These are phyloP conservation scores for Leptarthrus brevirostris DNA, from an alignment of 2,888 invertebrate genomes.

Conservation along the genomic window DNA sequence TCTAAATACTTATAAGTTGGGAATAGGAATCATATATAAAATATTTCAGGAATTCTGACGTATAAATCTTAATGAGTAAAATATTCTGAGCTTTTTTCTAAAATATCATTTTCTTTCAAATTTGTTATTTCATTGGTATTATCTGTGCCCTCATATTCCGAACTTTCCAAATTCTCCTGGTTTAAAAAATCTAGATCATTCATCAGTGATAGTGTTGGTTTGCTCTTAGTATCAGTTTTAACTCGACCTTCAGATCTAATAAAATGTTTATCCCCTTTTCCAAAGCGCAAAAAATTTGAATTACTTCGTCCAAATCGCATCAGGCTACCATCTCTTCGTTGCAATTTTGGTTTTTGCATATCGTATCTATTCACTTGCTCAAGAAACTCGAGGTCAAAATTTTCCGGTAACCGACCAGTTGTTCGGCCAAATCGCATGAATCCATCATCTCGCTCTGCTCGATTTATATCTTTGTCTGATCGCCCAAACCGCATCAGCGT, in stretches of 20 bases:
- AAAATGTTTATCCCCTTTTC: slow-evolving; percentile 61
- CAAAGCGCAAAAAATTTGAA: slow-evolving; percentile 64
- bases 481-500: slow-evolving; percentile 51
- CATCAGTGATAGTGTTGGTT: not conserved
- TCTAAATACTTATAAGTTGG: not conserved
- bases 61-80: no score
- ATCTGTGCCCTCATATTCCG: not conserved
- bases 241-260: slow-evolving; percentile 55
- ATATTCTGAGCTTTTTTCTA: no score
- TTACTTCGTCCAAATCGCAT: slow-evolving; percentile 61
- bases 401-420: not conserved
- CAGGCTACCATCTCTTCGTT: slow-evolving; percentile 58
- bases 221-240: not conserved
- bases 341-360: not conserved
- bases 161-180: not conserved
- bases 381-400: not conserved
- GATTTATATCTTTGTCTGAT: slow-evolving; percentile 57
- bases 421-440: slow-evolving; percentile 62
- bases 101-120: not conserved
- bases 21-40: slow-evolving; percentile 32
- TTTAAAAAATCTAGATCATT: not conserved
- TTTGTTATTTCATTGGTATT: not conserved
- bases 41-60: no score
- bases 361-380: not conserved
- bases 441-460: slow-evolving; percentile 58